Evolutionary conservation across 2,113 vertebrate species (phyloP).

Genomic region (Lynx canadensis): DNA sequence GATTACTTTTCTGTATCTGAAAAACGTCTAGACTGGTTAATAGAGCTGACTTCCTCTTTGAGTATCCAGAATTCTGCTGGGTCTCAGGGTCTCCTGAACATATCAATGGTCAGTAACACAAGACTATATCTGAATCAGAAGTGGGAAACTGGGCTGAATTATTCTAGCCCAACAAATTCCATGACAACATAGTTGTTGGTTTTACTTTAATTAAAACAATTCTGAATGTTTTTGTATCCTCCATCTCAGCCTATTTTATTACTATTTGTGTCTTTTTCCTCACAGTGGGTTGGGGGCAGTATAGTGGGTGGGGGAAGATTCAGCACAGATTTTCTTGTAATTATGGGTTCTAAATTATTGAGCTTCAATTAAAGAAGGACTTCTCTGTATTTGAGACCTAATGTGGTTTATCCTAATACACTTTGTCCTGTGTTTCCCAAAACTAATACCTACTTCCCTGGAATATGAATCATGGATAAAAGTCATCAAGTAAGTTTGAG

Average conservation of each 20-base stretch:
- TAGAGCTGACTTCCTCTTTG: neutral
- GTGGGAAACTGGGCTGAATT: neutral
- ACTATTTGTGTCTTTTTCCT: neutral
- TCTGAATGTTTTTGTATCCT: neutral
- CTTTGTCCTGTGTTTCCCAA: neutral
- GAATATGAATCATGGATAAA: neutral
- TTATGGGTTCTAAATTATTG: neutral
- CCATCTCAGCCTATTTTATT: neutral
- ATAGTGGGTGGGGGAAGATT: neutral
- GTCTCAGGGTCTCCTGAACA: neutral
- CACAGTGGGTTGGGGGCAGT: neutral
- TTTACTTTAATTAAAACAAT: conserved; percentile 27
- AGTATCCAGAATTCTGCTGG: neutral
- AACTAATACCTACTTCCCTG: neutral
- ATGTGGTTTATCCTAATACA: neutral
- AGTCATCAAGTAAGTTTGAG: neutral
- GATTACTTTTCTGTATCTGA: neutral
- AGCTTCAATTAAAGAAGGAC: neutral
- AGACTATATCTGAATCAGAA: neutral
- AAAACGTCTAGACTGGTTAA: neutral
- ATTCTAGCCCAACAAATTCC: neutral
- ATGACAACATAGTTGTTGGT: neutral
- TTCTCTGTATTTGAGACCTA: neutral
- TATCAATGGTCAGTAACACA: neutral
- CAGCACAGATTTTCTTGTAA: neutral